These are phyloP conservation scores for Archegozetes longisetosus DNA, from an alignment of 1,140 invertebrate species.

Conservation along the genomic window DNA sequence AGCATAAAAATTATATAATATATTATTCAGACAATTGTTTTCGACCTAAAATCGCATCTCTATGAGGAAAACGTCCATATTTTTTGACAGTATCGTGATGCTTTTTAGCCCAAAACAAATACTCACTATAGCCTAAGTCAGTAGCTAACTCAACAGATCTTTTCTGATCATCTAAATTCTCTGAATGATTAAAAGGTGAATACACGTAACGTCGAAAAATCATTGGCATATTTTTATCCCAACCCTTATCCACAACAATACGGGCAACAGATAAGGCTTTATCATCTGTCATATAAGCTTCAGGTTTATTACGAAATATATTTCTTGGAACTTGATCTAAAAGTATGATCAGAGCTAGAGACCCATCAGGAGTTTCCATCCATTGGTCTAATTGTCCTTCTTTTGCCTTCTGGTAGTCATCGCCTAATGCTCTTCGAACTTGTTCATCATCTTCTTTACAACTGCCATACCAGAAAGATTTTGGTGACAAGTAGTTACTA, in stretches of 20 bases:
- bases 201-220: constrained; percentile 4
- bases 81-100: neutral
- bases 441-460: neutral
- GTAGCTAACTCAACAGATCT: constrained; percentile 4
- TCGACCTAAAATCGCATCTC: constrained; percentile 4
- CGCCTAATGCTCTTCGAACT: neutral
- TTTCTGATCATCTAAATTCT: constrained; percentile 5
- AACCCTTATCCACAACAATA: constrained; percentile 4
- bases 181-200: constrained; percentile 13
- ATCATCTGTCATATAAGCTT: constrained; percentile 5
- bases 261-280: constrained; percentile 1
- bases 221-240: constrained; percentile 1
- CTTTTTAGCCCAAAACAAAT: constrained; percentile 11
- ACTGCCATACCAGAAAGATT: constrained; percentile 10
- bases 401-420: constrained; percentile 3
- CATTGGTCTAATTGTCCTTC: neutral
- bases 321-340: constrained; percentile 9
- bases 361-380: neutral
- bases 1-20: no score
- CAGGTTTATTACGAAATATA: constrained; percentile 2
- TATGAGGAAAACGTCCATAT: constrained; percentile 9
- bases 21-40: no score
- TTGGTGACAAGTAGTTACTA: neutral
- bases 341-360: constrained; percentile 6
- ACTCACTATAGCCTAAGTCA: constrained; percentile 1